Evolutionary conservation across 2,113 vertebrate genomes (phyloP).

Genomic region (Mormoops blainvillei): DNA sequence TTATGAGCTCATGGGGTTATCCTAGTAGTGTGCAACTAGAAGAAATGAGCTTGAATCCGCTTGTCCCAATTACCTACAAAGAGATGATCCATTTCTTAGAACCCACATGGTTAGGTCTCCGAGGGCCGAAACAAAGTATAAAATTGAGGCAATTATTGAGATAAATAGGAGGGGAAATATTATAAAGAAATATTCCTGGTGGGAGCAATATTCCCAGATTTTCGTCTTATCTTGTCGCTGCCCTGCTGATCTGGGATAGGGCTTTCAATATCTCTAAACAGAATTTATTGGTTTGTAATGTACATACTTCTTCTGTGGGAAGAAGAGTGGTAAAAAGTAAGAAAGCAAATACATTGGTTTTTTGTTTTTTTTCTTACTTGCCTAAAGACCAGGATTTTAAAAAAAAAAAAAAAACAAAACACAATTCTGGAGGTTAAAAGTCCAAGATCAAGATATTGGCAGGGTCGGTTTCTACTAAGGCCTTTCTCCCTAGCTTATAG

Average conservation of each 20-base stretch:
- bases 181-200: not conserved
- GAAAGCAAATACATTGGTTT: not conserved
- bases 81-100: not conserved
- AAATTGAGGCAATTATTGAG: not conserved
- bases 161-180: not conserved
- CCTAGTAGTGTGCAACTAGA: not conserved
- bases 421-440: not conserved
- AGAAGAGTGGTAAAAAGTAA: not conserved
- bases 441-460: not conserved
- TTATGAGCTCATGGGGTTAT: not conserved
- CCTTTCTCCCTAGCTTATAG: not conserved
- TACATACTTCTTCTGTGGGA: not conserved
- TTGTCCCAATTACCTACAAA: not conserved
- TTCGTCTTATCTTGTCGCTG: not conserved
- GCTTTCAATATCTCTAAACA: not conserved
- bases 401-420: too few relatives aligned
- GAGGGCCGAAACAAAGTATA: constrained; percentile 3
- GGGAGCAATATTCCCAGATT: not conserved
- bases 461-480: not conserved
- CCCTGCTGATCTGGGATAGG: not conserved
- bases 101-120: not conserved
- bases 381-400: not conserved
- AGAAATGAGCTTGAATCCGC: not conserved
- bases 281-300: not conserved
- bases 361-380: not conserved